Percentiles rank a stretch among this genome's conserved stretches.
Evolutionary conservation across 2,888 invertebrate genomes (phyloP).

Genomic region (Pyralis farinalis): DNA sequence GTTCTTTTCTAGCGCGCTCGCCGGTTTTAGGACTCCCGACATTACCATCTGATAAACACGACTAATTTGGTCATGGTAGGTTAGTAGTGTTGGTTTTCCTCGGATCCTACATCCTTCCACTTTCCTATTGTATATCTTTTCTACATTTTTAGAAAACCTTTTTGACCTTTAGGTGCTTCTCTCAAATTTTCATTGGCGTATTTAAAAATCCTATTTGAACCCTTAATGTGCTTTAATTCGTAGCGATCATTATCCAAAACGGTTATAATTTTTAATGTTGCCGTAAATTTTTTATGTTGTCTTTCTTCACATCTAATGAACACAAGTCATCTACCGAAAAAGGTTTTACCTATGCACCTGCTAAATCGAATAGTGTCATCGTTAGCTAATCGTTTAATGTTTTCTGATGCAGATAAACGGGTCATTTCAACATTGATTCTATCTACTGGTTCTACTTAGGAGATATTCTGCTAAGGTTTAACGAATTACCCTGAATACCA

Average conservation of each 20-base stretch:
- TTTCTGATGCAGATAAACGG: background rate
- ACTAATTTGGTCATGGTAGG: too few species aligned
- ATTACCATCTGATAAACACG: too few species aligned
- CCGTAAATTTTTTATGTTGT: slow-evolving; percentile 7
- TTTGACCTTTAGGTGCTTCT: background rate
- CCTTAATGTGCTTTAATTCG: slow-evolving; percentile 1
- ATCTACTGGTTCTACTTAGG: background rate
- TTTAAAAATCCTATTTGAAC: slow-evolving; percentile 1
- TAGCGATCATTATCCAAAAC: slow-evolving; percentile 6
- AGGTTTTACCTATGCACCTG: background rate
- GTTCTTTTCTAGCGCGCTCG: too few species aligned
- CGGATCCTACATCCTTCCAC: too few species aligned
- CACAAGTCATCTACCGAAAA: slow-evolving; percentile 5
- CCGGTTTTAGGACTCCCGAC: too few species aligned
- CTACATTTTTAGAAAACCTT: background rate
- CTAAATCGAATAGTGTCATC: background rate
- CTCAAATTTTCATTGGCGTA: slow-evolving; percentile 4
- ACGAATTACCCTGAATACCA: background rate
- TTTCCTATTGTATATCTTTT: too few species aligned
- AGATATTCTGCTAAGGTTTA: background rate
- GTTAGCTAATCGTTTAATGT: background rate
- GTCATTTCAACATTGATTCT: background rate
- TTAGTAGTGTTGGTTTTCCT: too few species aligned
- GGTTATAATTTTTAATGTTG: slow-evolving; percentile 1
- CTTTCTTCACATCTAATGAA: slow-evolving; percentile 8